phyloP scores from a whole-genome alignment of 2,113 vertebrate species.

The Tragelaphus buxtoni region DNA sequence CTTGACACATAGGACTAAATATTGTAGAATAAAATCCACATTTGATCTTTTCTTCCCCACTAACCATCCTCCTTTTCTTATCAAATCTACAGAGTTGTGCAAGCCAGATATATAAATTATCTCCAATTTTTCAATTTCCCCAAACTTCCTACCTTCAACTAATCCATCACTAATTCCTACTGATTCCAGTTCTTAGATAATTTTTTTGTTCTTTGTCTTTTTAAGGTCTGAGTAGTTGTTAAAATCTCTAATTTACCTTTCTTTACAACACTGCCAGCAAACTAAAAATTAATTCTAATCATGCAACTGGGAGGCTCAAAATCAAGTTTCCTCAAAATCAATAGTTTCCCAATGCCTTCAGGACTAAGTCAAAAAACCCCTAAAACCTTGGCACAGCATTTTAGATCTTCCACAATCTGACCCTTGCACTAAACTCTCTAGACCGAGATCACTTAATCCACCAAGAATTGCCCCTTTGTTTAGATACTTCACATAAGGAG shows the following conservation, averaged over 20 bases:
- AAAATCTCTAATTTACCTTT: background rate
- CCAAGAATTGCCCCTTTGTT: background rate
- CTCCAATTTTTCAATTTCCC: background rate
- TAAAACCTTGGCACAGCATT: background rate
- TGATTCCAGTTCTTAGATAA: background rate
- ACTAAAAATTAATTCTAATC: constrained; percentile 8
- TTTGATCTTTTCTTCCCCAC: background rate
- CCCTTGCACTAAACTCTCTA: background rate
- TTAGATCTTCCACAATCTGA: background rate
- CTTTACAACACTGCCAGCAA: background rate
- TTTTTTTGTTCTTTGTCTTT: background rate
- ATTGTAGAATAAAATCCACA: background rate
- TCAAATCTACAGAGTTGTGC: background rate
- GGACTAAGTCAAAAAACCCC: background rate
- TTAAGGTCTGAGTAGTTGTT: background rate
- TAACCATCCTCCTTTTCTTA: background rate
- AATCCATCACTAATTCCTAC: background rate
- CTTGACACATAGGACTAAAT: background rate
- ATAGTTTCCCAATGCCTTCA: background rate
- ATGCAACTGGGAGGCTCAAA: background rate
- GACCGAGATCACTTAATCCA: background rate
- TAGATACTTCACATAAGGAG: background rate
- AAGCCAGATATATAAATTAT: background rate
- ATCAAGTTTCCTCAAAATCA: background rate
- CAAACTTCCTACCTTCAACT: background rate